These are phyloP conservation scores for Meriones unguiculatus DNA, from an alignment of 2,113 vertebrate species.

Conservation along the genomic window DNA sequence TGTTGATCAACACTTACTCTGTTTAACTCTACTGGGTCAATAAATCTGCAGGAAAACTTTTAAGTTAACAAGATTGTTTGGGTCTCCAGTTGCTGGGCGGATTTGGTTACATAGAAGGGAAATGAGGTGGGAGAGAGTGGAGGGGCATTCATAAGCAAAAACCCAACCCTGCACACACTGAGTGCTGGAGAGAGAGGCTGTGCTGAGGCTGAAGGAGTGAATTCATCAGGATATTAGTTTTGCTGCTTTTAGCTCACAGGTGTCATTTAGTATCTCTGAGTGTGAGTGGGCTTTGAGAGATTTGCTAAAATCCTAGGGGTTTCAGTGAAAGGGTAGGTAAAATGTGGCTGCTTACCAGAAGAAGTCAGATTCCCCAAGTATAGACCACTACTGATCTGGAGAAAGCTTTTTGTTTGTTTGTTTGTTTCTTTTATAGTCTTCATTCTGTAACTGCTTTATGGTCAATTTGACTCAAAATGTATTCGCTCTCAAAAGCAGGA, in stretches of 20 bases:
- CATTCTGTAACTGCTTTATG: not conserved
- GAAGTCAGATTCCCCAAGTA: not conserved
- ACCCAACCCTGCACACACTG: not conserved
- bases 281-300: conserved; percentile 22
- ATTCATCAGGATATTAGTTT: conserved; percentile 42
- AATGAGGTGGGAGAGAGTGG: conserved; percentile 67
- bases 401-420: not conserved
- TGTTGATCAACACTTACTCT: conserved; percentile 78
- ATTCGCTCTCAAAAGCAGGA: conserved; percentile 11
- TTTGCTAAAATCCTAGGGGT: not conserved
- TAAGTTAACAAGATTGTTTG: conserved; percentile 79
- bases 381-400: not conserved
- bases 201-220: conserved; percentile 45
- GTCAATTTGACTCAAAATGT: conserved; percentile 21
- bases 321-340: conserved; percentile 1
- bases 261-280: conserved; percentile 61
- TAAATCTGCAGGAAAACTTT: conserved; percentile 83
- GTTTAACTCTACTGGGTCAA: conserved; percentile 76
- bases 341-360: not conserved
- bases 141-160: conserved; percentile 61
- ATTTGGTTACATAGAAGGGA: conserved; percentile 62
- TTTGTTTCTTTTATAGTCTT: not conserved
- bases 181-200: conserved; percentile 51
- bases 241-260: conserved; percentile 48
- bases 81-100: conserved; percentile 77